Percentiles rank a stretch among this genome's conserved stretches.
Conservation (phyloP, 2,888 invertebrate genomes). For the Glyphotaelius pellucidus region DNA sequence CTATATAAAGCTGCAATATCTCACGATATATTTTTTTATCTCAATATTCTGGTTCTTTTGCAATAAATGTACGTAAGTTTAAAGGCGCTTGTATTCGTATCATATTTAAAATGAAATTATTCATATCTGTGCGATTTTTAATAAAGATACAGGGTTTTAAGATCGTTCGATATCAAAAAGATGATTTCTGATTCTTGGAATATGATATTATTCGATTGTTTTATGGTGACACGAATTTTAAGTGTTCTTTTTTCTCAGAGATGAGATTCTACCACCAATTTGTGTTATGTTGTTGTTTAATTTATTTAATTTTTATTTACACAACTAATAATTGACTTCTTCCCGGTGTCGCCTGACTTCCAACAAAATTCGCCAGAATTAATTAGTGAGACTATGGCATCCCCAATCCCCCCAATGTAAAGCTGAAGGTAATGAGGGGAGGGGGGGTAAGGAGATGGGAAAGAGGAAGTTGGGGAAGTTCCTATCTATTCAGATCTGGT, state of each 20-base stretch:
- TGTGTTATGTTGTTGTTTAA: background rate
- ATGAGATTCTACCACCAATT: background rate
- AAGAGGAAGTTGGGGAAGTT: too few relatives aligned
- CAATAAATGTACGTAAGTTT: conserved; percentile 27
- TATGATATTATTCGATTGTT: background rate
- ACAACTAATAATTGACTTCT: background rate
- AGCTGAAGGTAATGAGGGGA: too few relatives aligned
- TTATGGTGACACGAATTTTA: background rate
- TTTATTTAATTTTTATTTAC: background rate
- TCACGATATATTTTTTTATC: conserved; percentile 20
- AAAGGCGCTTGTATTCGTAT: background rate
- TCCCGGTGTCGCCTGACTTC: too few relatives aligned
- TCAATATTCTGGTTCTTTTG: conserved; percentile 13
- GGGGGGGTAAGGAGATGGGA: too few relatives aligned
- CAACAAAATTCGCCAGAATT: too few relatives aligned
- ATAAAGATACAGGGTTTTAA: background rate
- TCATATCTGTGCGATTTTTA: background rate
- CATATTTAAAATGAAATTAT: background rate
- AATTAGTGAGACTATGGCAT: too few relatives aligned
- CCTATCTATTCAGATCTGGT: too few relatives aligned
- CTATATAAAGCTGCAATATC: conserved; percentile 27
- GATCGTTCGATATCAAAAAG: background rate
- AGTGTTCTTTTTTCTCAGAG: background rate
- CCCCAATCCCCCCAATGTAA: too few relatives aligned
- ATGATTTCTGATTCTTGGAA: background rate